Base-by-base conservation (phyloP, 2,113 vertebrate genomes). In the Micronycteris hirsuta region DNA sequence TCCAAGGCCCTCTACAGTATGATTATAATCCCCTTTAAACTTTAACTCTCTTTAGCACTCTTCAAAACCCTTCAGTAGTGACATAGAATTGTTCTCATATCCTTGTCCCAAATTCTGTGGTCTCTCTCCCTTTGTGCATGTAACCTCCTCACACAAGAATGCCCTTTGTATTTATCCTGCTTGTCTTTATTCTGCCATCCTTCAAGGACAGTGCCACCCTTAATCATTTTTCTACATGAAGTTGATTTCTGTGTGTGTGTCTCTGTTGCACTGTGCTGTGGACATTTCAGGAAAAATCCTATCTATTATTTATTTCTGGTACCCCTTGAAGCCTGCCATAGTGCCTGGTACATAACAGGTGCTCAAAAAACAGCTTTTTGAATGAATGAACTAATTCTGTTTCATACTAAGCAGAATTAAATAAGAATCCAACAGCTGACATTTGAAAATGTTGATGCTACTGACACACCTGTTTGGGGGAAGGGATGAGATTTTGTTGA, bases 401-500 rank as follows among this genome's bases (percentile, higher is more conserved):
- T 76, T 95, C 91, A 22, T 43, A 33, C 49, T 43, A 78, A 65
- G 31, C 56, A 96, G 76, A 88, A 90, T 88, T 84, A 73, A 93
- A 84, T 16, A 80, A 87, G 67, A 94, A 68, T 28, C 56, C 31
- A 89, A 38, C 7, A 74, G 52, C 36, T 97, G 93, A 93, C 65
- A 96, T 86, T 92, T 76, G 76, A 85, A 89, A 93, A 92, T 82
- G 81, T 80, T 0, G 14, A 43, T 76, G 65, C 26, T 56, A 65
- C n/a, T 88, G 77, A 96, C n/a, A 96, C 78, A 93, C 33, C 41
- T 85, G 65, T 92, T 96, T 74, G 63, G 91, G 77, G 8, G 43
- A 93, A 65, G 52, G 85, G 45, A 47, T 22, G 3, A 58, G 20
- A 73, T 85, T 85, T 91, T 58, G 81, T 56, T 70, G 67, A 68